Base-by-base conservation (phyloP, 37 sponge, comb jelly and placozoan genomes). In the Hexactinellida sp. region DNA sequence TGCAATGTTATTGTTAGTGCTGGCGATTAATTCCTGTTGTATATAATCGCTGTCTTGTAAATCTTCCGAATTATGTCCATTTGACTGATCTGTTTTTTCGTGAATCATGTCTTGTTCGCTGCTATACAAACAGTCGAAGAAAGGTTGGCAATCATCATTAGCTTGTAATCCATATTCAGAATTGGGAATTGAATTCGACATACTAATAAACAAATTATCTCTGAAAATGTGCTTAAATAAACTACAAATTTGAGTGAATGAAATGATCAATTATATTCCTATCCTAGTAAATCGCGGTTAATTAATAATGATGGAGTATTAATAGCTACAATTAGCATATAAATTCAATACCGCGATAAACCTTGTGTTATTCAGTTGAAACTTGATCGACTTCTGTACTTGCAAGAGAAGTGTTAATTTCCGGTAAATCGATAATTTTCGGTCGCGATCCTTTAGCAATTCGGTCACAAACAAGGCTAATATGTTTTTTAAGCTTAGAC, bases 391-490 rank as follows among this genome's bases (percentile, higher is more conserved):
- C 13, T 63, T 63, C 76, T 63, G 21, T 63, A 7, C 13, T 63
- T 25, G 5, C 30, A 63, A 63, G 30, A 25, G 47, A 41, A 41
- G 47, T 41, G 47, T 41, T 41, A 41, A 32, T 25, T 63, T 63
- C 76, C 76, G 76, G 28, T 63, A 63, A 63, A 10, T 63, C 30
- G 3, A 63, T 63, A 63, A 63, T 23, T 63, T 63, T 28, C 5
- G 76, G 76, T 28, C 76, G 21, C 5, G 28, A 63, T 21, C 97
- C 97, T 82, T 95, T 94, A 36, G 30, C 19, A 0, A 97, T 38
- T 32, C 93, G 85, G 21, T 97, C 95, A 84, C 92, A 93, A 36
- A 95, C 39, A n/a, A 95, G 88, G 3, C 94, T 92, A 83, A 97
- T 92, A 88, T 95, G 95, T 38, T 87, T 93, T 91, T 97, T 94